phyloP scores from a whole-genome alignment of 2,113 vertebrate species.

The Peucedramus taeniatus region DNA sequence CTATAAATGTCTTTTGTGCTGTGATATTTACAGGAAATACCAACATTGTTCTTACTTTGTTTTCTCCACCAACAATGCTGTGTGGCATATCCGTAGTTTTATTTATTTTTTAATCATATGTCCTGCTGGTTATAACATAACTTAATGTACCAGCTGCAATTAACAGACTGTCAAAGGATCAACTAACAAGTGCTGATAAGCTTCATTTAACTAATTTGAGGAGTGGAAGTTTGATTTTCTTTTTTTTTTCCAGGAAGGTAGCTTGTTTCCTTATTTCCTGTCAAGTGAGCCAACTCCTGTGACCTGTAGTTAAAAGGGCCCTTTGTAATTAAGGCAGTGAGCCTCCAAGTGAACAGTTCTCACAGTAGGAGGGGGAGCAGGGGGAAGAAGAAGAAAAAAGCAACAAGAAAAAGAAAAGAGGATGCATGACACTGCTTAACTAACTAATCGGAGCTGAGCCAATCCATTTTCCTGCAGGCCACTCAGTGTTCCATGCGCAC shows the following conservation, averaged over 20 bases:
- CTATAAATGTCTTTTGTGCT: not conserved
- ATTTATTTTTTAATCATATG: constrained; percentile 58
- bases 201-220: constrained; percentile 84
- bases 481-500: not conserved
- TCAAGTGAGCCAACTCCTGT: constrained; percentile 77
- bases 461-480: constrained; percentile 56
- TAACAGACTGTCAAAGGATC: constrained; percentile 86
- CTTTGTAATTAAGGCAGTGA: constrained; percentile 81
- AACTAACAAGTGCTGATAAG: constrained; percentile 76
- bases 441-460: constrained; percentile 64
- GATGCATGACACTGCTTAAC: constrained; percentile 66
- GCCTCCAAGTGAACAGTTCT: constrained; percentile 78
- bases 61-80: not conserved
- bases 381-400: not conserved
- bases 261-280: constrained; percentile 83
- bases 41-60: not conserved
- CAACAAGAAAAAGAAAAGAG: not conserved
- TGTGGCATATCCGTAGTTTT: not conserved
- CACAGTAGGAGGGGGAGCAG: constrained; percentile 64
- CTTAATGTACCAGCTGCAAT: constrained; percentile 84
- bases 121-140: constrained; percentile 67
- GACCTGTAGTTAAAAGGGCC: constrained; percentile 81
- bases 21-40: not conserved
- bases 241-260: constrained; percentile 75
- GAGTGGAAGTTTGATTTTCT: constrained; percentile 73